Evolutionary conservation across 30 jellyfish, hydroid and myxozoan genomes (phyloP).

Genomic region (Catostylus mosaicus): DNA sequence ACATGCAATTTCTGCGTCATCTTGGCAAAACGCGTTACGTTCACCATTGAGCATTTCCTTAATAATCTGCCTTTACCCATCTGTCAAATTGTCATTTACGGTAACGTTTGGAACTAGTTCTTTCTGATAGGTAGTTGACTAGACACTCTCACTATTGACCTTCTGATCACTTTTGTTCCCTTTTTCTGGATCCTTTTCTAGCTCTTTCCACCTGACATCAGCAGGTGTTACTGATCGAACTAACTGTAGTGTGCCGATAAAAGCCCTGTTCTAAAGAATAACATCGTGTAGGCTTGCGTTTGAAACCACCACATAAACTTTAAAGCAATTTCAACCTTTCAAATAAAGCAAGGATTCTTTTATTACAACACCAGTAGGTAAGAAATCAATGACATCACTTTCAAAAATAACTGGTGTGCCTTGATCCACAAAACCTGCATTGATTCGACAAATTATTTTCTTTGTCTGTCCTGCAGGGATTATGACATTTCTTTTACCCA

Average conservation of each 20-base stretch:
- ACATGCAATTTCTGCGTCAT: constrained; percentile 10
- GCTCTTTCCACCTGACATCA: constrained; percentile 4
- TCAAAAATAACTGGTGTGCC: constrained; percentile 40
- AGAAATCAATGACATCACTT: constrained; percentile 10
- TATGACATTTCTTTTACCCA: constrained; percentile 5
- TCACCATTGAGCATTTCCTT: constrained; percentile 7
- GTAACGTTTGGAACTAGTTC: constrained; percentile 8
- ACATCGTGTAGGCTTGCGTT: constrained; percentile 3
- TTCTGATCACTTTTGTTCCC: not conserved
- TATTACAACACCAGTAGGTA: constrained; percentile 22
- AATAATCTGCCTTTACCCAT: not conserved
- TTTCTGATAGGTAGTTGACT: not conserved
- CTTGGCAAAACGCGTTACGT: constrained; percentile 17
- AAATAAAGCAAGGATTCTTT: constrained; percentile 12
- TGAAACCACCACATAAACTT: constrained; percentile 1
- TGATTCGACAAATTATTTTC: constrained; percentile 18
- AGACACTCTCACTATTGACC: not conserved
- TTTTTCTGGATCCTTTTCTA: not conserved
- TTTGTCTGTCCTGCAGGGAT: constrained; percentile 17
- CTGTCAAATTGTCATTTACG: not conserved
- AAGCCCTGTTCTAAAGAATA: constrained; percentile 4
- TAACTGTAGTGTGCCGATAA: not conserved
- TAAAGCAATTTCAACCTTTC: constrained; percentile 1
- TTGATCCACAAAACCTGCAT: constrained; percentile 16
- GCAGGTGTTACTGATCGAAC: constrained; percentile 21